Evolutionary conservation across 2,797 vertebrate species (phyloP).

Genomic region (Trichosurus vulpecula): DNA sequence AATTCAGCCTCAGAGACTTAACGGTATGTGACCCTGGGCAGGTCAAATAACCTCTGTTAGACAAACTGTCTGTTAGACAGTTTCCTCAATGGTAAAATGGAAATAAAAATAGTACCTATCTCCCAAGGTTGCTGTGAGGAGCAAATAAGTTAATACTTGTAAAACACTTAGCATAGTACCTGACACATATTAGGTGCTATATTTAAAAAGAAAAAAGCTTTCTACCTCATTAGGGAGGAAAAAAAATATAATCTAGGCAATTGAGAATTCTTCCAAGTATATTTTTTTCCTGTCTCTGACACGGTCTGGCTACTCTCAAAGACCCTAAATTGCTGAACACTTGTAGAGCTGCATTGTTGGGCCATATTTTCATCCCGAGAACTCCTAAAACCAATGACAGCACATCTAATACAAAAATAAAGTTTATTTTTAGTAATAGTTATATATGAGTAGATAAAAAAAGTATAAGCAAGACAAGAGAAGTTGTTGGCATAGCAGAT

Average conservation of each 20-base stretch:
- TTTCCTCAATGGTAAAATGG: background rate
- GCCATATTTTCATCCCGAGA: background rate
- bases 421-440: background rate
- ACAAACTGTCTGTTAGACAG: too few relatives aligned
- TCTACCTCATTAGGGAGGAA: background rate
- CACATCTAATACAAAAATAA: background rate
- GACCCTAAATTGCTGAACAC: background rate
- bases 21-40: background rate
- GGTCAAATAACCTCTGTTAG: background rate
- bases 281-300: too few relatives aligned
- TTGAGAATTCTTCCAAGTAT: too few relatives aligned
- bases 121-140: background rate
- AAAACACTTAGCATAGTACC: background rate
- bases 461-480: background rate
- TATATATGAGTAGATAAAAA: background rate
- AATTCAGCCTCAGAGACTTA: background rate
- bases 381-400: background rate
- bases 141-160: background rate
- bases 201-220: background rate
- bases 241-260: too few relatives aligned
- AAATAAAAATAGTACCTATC: background rate
- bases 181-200: background rate
- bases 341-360: background rate
- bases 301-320: too few relatives aligned
- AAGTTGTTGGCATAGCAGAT: background rate